phyloP scores from a whole-genome alignment of 2,113 vertebrate genomes.

The Chiloscyllium plagiosum region DNA sequence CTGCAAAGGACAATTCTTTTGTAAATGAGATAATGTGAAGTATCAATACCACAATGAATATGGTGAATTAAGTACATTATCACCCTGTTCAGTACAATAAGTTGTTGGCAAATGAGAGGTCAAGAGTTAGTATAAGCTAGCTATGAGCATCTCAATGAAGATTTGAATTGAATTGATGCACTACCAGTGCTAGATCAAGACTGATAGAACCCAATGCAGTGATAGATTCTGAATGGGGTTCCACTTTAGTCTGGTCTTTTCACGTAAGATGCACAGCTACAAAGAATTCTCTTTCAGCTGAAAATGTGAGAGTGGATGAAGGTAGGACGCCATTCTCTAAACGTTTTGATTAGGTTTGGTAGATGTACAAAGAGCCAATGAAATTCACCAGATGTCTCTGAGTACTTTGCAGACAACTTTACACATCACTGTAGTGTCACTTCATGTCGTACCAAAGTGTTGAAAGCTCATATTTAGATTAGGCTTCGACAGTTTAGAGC shows the following conservation, averaged over 20 bases:
- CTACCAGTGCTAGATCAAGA: not conserved
- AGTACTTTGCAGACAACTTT: not conserved
- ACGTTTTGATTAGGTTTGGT: not conserved
- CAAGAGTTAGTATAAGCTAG: not conserved
- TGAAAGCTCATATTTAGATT: not conserved
- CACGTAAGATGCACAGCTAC: not conserved
- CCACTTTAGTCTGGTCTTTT: not conserved
- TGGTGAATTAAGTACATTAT: not conserved
- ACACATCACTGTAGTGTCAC: not conserved
- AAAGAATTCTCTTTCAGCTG: not conserved
- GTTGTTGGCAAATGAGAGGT: not conserved
- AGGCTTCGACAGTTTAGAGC: not conserved
- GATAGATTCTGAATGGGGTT: not conserved
- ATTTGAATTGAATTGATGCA: not conserved
- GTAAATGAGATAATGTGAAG: not conserved
- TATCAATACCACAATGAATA: not conserved
- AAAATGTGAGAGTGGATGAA: not conserved
- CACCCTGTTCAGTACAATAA: not conserved
- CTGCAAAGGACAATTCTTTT: not conserved
- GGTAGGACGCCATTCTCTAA: not conserved
- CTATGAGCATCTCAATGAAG: not conserved
- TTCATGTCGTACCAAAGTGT: no score
- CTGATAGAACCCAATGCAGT: not conserved
- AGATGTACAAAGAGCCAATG: not conserved
- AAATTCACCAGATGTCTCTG: not conserved